Percentiles rank a stretch among this genome's conserved stretches.
These are phyloP conservation scores for Myodes glareolus DNA, from an alignment of 2,113 vertebrate species.

Conservation along the genomic window DNA sequence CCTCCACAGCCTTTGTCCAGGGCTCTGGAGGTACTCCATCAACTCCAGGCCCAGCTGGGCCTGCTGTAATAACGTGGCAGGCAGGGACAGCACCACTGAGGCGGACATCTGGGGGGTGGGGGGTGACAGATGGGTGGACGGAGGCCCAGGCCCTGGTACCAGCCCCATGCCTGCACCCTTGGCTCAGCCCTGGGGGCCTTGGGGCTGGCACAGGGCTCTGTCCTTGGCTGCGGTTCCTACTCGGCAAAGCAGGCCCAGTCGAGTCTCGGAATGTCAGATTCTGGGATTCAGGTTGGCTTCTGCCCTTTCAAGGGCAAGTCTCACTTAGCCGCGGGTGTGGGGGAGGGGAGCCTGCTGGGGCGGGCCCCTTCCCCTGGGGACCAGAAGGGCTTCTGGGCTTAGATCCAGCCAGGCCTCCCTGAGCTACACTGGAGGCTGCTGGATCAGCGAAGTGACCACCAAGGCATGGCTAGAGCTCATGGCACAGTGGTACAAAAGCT, in stretches of 20 bases:
- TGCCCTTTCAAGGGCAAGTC: constrained; percentile 81
- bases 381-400: not conserved
- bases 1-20: constrained; percentile 10
- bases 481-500: not conserved
- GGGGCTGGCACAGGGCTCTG: constrained; percentile 58
- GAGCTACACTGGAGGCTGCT: fast-evolving
- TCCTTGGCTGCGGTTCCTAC: constrained; percentile 53
- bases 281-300: constrained; percentile 66
- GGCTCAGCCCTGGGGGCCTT: not conserved
- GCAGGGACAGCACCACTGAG: constrained; percentile 70
- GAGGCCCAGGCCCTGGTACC: not conserved
- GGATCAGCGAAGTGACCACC: not conserved
- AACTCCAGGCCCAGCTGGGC: constrained; percentile 57
- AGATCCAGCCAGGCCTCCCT: not conserved
- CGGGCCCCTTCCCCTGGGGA: constrained; percentile 36
- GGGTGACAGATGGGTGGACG: constrained; percentile 42
- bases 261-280: constrained; percentile 65
- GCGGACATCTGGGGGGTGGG: constrained; percentile 64
- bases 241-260: constrained; percentile 57
- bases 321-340: constrained; percentile 19
- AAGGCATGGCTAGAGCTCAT: not conserved
- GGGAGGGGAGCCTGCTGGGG: not conserved
- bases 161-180: not conserved
- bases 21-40: not conserved
- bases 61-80: constrained; percentile 64